Base-by-base conservation (phyloP, 2,888 invertebrate genomes). In the Leucozona laternaria region DNA sequence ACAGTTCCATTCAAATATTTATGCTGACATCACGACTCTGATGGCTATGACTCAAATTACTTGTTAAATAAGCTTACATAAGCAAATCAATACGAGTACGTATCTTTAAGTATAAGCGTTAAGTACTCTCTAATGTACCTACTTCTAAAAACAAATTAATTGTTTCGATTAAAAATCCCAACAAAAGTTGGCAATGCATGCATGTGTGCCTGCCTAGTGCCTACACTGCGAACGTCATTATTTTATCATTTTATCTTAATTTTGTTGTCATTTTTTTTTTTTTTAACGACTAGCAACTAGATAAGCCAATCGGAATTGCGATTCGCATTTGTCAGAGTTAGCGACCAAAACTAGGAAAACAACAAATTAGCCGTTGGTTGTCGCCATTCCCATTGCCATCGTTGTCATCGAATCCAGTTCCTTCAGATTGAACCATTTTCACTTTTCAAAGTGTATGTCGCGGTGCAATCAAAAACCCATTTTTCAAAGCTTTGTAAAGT, bases 381-480 rank as follows among this genome's bases (percentile, higher is more conserved):
- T 15, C 22, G 2, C 13, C 25, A 15, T 55, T 10, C 17, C 6
- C 20, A 4, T 60, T 37, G 17, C 40, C 60, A 4, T 31, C 5
- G 31, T 31, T 31, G 31, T 37, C 57, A 40, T 17, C 20, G n/a
- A 72, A 62, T 85, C 84, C 84, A 68, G 84, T 80, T 77, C 66
- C 22, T 28, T 20, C 45, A 68, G 80, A 80, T 77, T 72, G 62
- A 85, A 70, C 53, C 68, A 85, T 85, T 85, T 85, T 85, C 85
- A 85, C 81, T 85, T 85, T 60, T 85, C 57, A 73, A 71, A 53
- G 57, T n/a, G n/a, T 2, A 28, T 80, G 85, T 85, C 85, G 28
- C 73, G 20, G 34, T 48, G 37, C 81, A 77, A 85, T 85, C 77
- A 68, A 77, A 77, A 58, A 34, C 17, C 72, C 57, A 81, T 81